phyloP scores from a whole-genome alignment of 2,797 vertebrate genomes.

The Ceryle rudis region DNA sequence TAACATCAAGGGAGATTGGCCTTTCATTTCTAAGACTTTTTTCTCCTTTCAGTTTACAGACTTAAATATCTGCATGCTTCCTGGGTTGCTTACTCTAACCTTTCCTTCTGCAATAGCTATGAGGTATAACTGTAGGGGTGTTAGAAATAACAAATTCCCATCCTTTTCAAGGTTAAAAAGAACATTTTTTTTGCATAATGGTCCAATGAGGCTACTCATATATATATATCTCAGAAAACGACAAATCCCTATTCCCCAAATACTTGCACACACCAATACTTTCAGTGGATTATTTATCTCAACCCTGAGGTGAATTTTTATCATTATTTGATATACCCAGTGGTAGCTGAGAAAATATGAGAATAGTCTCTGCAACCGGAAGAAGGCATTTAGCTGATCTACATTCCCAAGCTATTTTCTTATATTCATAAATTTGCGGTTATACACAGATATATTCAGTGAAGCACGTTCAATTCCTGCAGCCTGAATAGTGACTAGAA shows the following conservation, averaged over 20 bases:
- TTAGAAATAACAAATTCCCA: background rate
- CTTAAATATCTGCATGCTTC: background rate
- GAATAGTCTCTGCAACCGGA: background rate
- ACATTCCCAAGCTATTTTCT: background rate
- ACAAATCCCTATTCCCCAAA: background rate
- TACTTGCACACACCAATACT: background rate
- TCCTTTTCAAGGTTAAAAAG: slow-evolving; percentile 2
- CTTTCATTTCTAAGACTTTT: background rate
- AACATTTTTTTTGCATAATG: background rate
- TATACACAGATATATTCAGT: background rate
- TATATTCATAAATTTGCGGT: slow-evolving; percentile 36
- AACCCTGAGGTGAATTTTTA: slow-evolving; percentile 9
- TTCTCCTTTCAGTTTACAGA: background rate
- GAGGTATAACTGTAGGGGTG: background rate
- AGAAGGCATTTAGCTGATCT: slow-evolving; percentile 12
- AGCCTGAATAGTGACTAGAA: slow-evolving; percentile 5
- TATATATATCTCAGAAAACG: background rate
- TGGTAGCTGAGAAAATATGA: slow-evolving; percentile 9
- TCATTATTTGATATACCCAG: slow-evolving; percentile 13
- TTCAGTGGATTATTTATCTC: slow-evolving; percentile 22
- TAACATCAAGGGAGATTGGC: background rate
- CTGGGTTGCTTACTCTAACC: background rate
- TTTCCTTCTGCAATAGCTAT: background rate
- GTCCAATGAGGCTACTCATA: background rate
- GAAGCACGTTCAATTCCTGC: background rate